Conservation (phyloP, 2,113 vertebrate genomes). For the Hyaena hyaena region DNA sequence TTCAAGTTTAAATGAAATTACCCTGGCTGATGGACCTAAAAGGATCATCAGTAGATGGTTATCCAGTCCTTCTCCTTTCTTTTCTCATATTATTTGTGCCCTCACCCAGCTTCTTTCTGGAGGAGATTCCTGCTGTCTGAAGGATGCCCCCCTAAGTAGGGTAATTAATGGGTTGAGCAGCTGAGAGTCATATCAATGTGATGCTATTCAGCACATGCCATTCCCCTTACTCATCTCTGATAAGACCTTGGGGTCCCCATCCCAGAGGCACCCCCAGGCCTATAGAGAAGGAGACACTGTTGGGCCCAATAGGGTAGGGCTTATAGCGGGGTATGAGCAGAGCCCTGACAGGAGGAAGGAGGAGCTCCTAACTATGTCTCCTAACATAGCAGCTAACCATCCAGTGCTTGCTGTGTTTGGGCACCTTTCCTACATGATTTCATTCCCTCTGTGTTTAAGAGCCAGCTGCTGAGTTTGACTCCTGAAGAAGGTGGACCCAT, state of each 20-base stretch:
- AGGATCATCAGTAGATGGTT: neutral
- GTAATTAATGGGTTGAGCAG: neutral
- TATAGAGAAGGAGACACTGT: neutral
- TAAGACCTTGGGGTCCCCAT: neutral
- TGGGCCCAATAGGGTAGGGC: neutral
- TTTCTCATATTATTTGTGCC: neutral
- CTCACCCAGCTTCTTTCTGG: neutral
- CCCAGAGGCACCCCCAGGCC: neutral
- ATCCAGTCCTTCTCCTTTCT: neutral
- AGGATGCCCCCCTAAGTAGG: neutral
- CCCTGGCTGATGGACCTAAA: neutral
- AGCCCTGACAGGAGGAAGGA: neutral
- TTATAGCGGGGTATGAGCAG: neutral
- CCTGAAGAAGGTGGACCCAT: neutral
- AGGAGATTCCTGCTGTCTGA: neutral
- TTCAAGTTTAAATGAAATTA: slow-evolving; percentile 21
- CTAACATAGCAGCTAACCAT: neutral
- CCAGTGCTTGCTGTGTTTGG: neutral
- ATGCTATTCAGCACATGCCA: neutral
- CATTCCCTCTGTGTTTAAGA: neutral
- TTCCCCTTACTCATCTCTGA: neutral
- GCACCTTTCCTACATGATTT: neutral
- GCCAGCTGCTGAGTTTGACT: neutral
- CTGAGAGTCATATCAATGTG: neutral
- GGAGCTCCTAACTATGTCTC: neutral